Evolutionary conservation across 2,113 vertebrate species (phyloP).

Genomic region (Pogona vitticeps): DNA sequence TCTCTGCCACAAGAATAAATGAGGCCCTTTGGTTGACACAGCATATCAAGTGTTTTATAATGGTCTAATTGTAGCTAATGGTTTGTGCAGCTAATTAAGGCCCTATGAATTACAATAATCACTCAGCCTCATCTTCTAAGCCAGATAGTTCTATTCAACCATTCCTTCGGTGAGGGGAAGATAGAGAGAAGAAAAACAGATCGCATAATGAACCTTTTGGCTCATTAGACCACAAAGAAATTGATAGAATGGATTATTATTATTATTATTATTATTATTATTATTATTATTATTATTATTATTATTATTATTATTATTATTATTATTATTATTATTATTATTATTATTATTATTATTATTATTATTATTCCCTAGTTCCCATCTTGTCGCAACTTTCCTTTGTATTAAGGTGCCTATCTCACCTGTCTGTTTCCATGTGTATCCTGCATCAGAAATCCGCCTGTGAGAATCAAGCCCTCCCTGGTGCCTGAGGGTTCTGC

Average conservation of each 20-base stretch:
- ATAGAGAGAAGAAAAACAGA: slow-evolving; percentile 52
- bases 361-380: too few species aligned
- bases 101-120: slow-evolving; percentile 99
- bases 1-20: slow-evolving; percentile 83
- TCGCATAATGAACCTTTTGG: slow-evolving; percentile 43
- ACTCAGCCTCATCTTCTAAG: slow-evolving; percentile 91
- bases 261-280: slow-evolving; percentile 7
- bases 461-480: too few species aligned
- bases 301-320: slow-evolving; percentile 21
- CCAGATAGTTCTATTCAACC: slow-evolving; percentile 83
- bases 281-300: slow-evolving; percentile 18
- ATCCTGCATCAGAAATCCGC: too few species aligned
- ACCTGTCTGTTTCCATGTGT: background rate
- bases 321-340: slow-evolving; percentile 19
- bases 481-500: too few species aligned
- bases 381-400: too few species aligned
- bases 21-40: slow-evolving; percentile 86
- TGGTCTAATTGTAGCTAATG: slow-evolving; percentile 99
- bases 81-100: slow-evolving; percentile 99
- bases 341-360: slow-evolving; percentile 18
- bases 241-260: slow-evolving; percentile 46
- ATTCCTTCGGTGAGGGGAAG: slow-evolving; percentile 71
- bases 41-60: slow-evolving; percentile 95
- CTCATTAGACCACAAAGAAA: slow-evolving; percentile 62
- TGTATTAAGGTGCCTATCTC: too few species aligned